Evolutionary conservation across 2,113 vertebrate species (phyloP), one percentile per base, ranked within the genome.

Genomic region (Pristiophorus japonicus): DNA sequence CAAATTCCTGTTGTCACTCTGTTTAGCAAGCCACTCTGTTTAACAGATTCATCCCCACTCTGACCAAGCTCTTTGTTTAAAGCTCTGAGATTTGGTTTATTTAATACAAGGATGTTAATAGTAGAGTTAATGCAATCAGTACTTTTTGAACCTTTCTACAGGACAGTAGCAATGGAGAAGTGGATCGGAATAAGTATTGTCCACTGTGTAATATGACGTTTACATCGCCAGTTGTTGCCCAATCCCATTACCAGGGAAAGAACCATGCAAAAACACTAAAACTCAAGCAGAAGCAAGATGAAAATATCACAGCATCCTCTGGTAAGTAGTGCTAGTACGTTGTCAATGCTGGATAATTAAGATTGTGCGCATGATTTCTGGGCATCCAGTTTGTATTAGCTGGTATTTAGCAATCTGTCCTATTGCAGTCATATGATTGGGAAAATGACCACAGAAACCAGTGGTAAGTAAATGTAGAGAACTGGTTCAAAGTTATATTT

Each of bases 231-330:
- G 98, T 99, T 0, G 98, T 99, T 97, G 99, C 99, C 18, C 98
- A 98, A 30, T 99, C 99, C 81, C 99, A 99, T 96, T 99, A 99
- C 97, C 96, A 98, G 97, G 99, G 99, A 96, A 99, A 99, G 97
- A 98, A 98, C 96, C 99, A 99, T 87, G 97, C 99, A 97, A 99
- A 99, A 97, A 99, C 99, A 97, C 97, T 99, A 97, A 97, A 97
- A 96, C 97, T 99, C 96, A 99, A 98, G 96, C 97, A 97, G 95
- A 99, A 98, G 96, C 97, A 97, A 95, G 97, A 97, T 30, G 97
- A 98, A 34, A 97, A 97, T 67, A 98, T 97, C 96, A 95, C 91
- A 75, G 97, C 98, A 98, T 98, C 98, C 99, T 97, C 67, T 97
- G 95, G 95, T 96, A 96, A 96, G 96, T 84, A 42, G 34, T 10